Conservation (phyloP, 2,797 vertebrate genomes). For the Pitangus sulphuratus region DNA sequence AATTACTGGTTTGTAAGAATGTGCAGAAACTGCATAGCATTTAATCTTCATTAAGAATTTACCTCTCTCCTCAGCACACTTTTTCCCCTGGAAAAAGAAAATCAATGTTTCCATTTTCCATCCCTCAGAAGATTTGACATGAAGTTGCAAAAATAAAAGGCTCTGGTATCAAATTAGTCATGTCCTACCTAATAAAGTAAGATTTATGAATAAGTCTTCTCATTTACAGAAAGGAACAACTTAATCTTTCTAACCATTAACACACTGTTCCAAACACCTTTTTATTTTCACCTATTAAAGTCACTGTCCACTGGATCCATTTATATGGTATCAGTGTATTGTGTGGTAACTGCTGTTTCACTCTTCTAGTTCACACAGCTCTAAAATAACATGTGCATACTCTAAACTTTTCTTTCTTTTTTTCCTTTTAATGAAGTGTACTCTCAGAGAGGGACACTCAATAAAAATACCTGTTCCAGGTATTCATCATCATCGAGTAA, state of each 20-base stretch:
- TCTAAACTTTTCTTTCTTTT: background rate
- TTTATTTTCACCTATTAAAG: background rate
- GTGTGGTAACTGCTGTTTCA: background rate
- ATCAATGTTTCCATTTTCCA: background rate
- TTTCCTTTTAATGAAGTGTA: background rate
- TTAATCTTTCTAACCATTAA: background rate
- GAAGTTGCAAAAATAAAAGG: background rate
- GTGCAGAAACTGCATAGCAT: background rate
- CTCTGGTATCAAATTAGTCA: background rate
- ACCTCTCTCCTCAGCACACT: background rate
- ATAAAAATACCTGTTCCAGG: background rate
- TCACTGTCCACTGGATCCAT: background rate
- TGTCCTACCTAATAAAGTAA: background rate
- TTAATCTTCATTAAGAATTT: background rate
- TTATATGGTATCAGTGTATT: background rate
- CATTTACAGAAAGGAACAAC: background rate
- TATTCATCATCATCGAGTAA: background rate
- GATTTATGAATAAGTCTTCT: background rate
- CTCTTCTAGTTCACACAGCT: background rate
- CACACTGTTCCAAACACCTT: background rate
- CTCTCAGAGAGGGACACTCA: background rate
- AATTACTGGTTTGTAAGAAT: background rate
- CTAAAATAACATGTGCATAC: background rate
- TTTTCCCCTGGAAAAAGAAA: background rate
- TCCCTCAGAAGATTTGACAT: background rate